Evolutionary conservation across 2,113 vertebrate genomes (phyloP), one percentile per base, ranked within the genome.

Genomic region (Rissa tridactyla): DNA sequence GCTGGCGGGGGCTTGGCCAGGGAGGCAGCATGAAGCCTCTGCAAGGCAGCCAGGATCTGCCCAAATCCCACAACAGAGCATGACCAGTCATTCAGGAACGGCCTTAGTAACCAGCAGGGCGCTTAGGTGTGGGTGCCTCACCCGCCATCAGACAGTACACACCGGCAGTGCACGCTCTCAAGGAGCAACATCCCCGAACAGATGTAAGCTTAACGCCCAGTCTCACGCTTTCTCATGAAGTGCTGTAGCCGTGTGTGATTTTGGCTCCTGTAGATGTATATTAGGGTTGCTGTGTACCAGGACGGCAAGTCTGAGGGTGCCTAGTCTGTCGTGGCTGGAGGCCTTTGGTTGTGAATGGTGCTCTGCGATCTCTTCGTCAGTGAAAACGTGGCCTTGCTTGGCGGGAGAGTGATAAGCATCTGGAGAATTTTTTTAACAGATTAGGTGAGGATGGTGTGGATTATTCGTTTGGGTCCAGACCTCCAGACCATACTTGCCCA

Each of bases 121-220:
- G 3, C 42, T 54, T 14, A 64, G 23, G 15, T n/a, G 68, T 8
- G 9, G 13, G 5, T 29, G 21, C 7, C 38, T 17, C 0, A 3
- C 1, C 1, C 4, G 17, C 12, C 51, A 13, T 29, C 23, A n/a
- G 9, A 42, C 8, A 40, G 34, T 9, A 20, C 1, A 7, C 6
- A 22, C 9, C 0, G 6, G 38, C 30, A 62, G 18, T 26, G 13
- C 1, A 1, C 7, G 47, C 9, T 58, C 42, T 68, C 23, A 32
- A 23, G n/a, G 34, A 68, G 23, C n/a, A 68, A 3, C 6, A 5
- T 52, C 44, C 36, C 34, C 4, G 3, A 27, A 1, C 0, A 3
- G 42, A 40, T 6, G 15, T 36, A 32, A 81, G 12, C 2, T 13
- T 15, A 64, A 13, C 0, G 0, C 21, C 18, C 8, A 23, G 54